Evolutionary conservation across 1,140 invertebrate genomes (phyloP), one percentile per base, ranked within the genome.

Genomic region (Arctopsyche grandis): DNA sequence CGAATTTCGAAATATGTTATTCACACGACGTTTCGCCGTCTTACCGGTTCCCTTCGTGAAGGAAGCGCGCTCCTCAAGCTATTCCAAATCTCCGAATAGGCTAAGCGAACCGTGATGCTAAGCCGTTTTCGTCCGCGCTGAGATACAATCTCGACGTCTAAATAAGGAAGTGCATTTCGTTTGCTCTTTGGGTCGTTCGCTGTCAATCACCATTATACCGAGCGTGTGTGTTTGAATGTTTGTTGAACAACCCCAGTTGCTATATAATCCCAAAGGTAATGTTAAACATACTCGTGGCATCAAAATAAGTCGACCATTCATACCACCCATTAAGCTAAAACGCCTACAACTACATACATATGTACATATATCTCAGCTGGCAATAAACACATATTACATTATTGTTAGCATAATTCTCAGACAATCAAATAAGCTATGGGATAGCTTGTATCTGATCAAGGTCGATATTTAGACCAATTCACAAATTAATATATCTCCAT

Each of bases 1-100:
- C 76, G 81, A 80, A 82, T 82, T 77, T 82, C 60, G 78, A 82
- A 82, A 80, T 76, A 78, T 79, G 60, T 70, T 78, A 79, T 78
- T 78, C 77, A 71, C 43, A 78, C 63, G 19, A 43, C 29, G 52
- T 16, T 24, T 29, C 12, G 38, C n/a, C 22, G 21, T 21, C 43
- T 14, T 77, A 63, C 75, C 75, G 75, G 75, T 77, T 71, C 29
- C 9, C 38, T 46, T 38, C 24, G 10, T 22, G 58, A 21, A 19
- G 58, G 58, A 60, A 60, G 16, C 58, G n/a, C 21, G 9, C 19
- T 60, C 22, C 21, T 14, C 63, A 9, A 26, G 63, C 63, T n/a
- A 38, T 66, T 66, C 22, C 63, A 22, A 66, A 66, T 66, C 63
- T 66, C 5, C n/a, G 14, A 21, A 14, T 60, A 66, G 12, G 63